Conservation (phyloP, 2,797 vertebrate genomes). For the Eptatretus atami region DNA sequence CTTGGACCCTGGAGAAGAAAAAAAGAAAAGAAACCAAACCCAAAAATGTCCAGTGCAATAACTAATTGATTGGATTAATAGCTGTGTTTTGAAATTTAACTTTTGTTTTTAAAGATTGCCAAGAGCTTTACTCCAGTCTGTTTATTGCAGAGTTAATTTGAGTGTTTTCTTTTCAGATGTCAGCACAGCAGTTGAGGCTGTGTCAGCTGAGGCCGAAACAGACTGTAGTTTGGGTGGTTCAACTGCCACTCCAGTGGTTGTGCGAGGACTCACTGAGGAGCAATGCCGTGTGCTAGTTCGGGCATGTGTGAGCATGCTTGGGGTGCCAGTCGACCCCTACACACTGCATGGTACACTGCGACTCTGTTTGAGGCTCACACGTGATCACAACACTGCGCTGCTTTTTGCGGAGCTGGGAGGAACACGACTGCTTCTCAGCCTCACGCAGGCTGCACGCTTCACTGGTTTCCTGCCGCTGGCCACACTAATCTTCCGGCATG, state of each 20-base stretch:
- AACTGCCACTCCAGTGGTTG: slow-evolving; percentile 17
- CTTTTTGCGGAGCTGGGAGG: slow-evolving; percentile 82
- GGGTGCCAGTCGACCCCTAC: slow-evolving; percentile 73
- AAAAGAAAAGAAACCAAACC: too few species aligned
- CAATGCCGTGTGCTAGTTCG: slow-evolving; percentile 61
- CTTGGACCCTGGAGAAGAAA: too few species aligned
- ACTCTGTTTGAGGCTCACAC: slow-evolving; percentile 58
- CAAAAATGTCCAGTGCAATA: too few species aligned
- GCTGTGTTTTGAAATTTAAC: too few species aligned
- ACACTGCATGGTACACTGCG: slow-evolving; percentile 68
- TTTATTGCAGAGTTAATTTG: too few species aligned
- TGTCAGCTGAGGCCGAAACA: too few species aligned
- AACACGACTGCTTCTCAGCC: slow-evolving; percentile 62
- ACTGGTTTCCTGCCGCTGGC: slow-evolving; percentile 73
- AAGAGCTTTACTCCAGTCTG: too few species aligned
- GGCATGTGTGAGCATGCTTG: slow-evolving; percentile 76
- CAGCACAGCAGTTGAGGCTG: slow-evolving; percentile 11
- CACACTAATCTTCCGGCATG: slow-evolving; percentile 65
- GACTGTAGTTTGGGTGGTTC: too few species aligned
- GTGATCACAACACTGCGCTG: slow-evolving; percentile 67
- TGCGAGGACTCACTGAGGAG: slow-evolving; percentile 50
- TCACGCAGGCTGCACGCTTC: slow-evolving; percentile 65
- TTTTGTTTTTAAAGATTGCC: too few species aligned
- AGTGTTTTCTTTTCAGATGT: slow-evolving; percentile 10
- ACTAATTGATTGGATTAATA: too few species aligned